Conservation (phyloP, 1,140 invertebrate genomes). For the Neelides sp. region DNA sequence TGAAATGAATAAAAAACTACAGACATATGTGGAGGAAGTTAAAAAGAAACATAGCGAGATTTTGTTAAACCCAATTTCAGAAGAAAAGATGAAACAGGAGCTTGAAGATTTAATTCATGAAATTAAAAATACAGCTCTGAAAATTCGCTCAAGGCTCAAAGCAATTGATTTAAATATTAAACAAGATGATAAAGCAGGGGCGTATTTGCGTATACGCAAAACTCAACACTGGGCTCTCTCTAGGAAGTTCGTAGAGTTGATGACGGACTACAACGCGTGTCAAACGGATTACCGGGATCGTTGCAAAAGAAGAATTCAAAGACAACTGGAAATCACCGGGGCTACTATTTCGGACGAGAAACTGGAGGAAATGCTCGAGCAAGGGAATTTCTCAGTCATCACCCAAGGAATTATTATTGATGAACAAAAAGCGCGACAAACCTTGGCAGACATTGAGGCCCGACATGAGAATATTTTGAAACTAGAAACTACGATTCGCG, state of each 20-base stretch:
- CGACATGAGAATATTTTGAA: conserved; percentile 68
- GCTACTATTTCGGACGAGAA: conserved; percentile 27
- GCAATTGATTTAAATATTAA: conserved; percentile 99
- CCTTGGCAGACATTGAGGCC: conserved; percentile 65
- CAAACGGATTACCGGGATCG: conserved; percentile 97
- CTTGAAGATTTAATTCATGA: conserved; percentile 98
- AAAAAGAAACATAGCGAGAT: conserved; percentile 99
- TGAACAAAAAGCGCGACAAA: conserved; percentile 58
- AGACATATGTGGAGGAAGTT: conserved; percentile 96
- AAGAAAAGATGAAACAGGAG: conserved; percentile 99
- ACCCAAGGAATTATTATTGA: conserved; percentile 59
- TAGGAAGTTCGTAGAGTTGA: conserved; percentile 96
- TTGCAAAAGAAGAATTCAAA: conserved; percentile 97
- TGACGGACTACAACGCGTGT: conserved; percentile 99
- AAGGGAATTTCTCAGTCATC: conserved; percentile 46
- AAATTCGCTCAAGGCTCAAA: conserved; percentile 98
- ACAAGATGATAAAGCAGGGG: conserved; percentile 95
- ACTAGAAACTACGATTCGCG: conserved; percentile 61
- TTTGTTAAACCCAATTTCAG: conserved; percentile 91
- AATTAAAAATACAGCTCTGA: conserved; percentile 99
- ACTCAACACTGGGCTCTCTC: conserved; percentile 95
- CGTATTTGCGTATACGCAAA: conserved; percentile 97
- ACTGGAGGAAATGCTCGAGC: conserved; percentile 49
- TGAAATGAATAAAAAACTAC: conserved; percentile 98
- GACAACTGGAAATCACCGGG: conserved; percentile 97